Conservation (phyloP, 2,888 invertebrate genomes). For the Boloria euphrosyne region DNA sequence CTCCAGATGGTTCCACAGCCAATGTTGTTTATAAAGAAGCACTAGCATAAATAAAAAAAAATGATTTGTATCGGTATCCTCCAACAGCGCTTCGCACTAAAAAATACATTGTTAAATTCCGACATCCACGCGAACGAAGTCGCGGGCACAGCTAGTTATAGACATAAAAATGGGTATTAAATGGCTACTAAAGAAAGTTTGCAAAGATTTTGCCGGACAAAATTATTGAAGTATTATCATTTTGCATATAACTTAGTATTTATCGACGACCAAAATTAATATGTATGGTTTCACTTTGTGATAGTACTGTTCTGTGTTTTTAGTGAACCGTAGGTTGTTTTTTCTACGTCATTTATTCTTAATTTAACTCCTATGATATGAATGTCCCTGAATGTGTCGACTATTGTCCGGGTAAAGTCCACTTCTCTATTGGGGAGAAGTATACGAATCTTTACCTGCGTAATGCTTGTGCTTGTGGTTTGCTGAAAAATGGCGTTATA, state of each 20-base stretch:
- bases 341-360: constrained; percentile 8
- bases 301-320: constrained; percentile 10
- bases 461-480: background rate
- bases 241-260: constrained; percentile 3
- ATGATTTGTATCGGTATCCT: too few relatives aligned
- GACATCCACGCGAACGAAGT: too few relatives aligned
- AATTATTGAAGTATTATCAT: too few relatives aligned
- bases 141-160: too few relatives aligned
- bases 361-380: background rate
- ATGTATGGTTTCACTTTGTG: constrained; percentile 18
- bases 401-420: background rate
- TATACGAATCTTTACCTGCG: background rate
- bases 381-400: background rate
- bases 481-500: background rate
- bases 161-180: too few relatives aligned
- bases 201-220: too few relatives aligned
- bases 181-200: too few relatives aligned
- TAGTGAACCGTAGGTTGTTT: constrained; percentile 8
- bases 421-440: constrained; percentile 2
- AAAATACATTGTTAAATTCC: too few relatives aligned
- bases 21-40: too few relatives aligned
- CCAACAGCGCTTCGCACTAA: too few relatives aligned
- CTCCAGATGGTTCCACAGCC: too few relatives aligned
- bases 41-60: too few relatives aligned
- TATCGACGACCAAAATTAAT: constrained; percentile 21